Evolutionary conservation across 92 coral and sea anemone species (phyloP).

Genomic region (Metridium senile): DNA sequence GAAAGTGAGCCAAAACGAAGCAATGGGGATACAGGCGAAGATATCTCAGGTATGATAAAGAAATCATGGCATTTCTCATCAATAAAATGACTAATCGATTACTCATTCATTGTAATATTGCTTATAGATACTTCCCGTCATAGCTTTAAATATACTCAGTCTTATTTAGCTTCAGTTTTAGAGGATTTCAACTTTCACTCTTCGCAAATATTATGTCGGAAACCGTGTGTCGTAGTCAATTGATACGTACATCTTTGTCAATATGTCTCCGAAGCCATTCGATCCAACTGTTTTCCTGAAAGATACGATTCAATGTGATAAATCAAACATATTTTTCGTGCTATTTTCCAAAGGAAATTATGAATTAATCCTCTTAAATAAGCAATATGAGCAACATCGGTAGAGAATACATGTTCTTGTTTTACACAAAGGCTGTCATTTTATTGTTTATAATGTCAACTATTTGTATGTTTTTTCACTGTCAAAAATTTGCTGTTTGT

Average conservation of each 20-base stretch:
- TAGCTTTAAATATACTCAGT: not conserved
- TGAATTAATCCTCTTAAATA: not conserved
- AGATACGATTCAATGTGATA: no score
- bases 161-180: not conserved
- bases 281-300: no score
- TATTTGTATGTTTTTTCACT: not conserved
- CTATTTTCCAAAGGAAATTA: not conserved
- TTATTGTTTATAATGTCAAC: not conserved
- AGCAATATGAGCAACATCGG: not conserved
- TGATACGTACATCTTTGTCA: no score
- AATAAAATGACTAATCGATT: not conserved
- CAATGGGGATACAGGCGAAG: slow-evolving; percentile 34
- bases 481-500: not conserved
- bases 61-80: not conserved
- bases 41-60: not conserved
- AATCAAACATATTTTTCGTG: no score
- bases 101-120: not conserved
- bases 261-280: no score
- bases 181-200: not conserved
- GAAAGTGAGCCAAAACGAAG: slow-evolving; percentile 41
- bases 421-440: not conserved
- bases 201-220: not conserved
- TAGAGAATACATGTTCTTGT: not conserved
- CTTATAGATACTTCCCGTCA: not conserved
- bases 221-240: no score